A percentile compares a stretch with the other conserved stretches of the same genome.
phyloP scores from a whole-genome alignment of 2,113 vertebrate genomes.

The Peromyscus polionotus region DNA sequence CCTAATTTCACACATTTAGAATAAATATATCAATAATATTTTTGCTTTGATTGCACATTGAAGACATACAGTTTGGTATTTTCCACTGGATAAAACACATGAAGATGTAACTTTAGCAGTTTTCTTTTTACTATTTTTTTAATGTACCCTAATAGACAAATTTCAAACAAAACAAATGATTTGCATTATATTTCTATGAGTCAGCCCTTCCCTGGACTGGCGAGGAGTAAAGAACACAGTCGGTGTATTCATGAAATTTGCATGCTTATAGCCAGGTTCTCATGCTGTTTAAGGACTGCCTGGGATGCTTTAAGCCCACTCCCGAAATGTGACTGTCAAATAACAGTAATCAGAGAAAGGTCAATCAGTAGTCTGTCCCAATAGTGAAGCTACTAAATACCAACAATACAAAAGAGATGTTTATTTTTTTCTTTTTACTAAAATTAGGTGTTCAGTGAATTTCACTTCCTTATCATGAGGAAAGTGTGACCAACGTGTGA shows the following conservation, averaged over 20 bases:
- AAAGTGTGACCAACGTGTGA: no score
- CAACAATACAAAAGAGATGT: background rate
- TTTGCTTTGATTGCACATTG: background rate
- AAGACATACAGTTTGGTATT: background rate
- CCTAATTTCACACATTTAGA: background rate
- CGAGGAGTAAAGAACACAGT: background rate
- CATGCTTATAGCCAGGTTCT: background rate
- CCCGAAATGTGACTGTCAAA: background rate
- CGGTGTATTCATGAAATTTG: background rate
- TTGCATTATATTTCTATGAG: background rate
- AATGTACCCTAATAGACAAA: background rate
- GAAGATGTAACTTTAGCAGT: background rate
- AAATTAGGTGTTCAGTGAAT: background rate
- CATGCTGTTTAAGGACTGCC: background rate
- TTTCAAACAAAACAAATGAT: background rate
- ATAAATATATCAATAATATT: background rate
- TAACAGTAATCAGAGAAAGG: background rate
- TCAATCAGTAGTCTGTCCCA: background rate
- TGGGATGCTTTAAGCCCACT: background rate
- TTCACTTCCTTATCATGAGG: background rate
- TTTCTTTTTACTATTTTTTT: slow-evolving; percentile 8
- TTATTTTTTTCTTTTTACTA: background rate
- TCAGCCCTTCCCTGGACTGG: background rate
- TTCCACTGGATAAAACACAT: background rate
- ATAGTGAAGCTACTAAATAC: background rate